Evolutionary conservation across 1,140 invertebrate species (phyloP).

Genomic region (Formica exsecta): DNA sequence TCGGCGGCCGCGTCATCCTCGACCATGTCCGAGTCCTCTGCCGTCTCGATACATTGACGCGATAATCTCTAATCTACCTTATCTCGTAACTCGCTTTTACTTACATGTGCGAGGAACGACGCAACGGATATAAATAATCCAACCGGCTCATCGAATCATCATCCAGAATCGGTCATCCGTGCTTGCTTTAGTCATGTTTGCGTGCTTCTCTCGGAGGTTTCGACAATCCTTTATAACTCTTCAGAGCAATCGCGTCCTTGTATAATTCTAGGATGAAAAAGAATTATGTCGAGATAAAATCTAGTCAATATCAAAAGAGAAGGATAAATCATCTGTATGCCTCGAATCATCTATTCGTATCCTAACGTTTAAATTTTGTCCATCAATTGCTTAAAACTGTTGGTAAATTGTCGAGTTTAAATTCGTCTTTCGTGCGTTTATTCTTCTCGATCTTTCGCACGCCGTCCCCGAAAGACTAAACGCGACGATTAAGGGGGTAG

Average conservation of each 20-base stretch:
- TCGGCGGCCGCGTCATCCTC: constrained; percentile 57
- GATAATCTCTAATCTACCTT: constrained; percentile 73
- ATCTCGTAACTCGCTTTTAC: constrained; percentile 65
- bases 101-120: constrained; percentile 50
- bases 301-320: background rate
- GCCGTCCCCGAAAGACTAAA: constrained; percentile 33
- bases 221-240: constrained; percentile 25
- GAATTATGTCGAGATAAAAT: background rate
- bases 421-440: background rate
- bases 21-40: constrained; percentile 42
- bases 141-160: constrained; percentile 57
- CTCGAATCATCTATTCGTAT: background rate
- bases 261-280: background rate
- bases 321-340: background rate
- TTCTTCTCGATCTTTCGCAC: background rate
- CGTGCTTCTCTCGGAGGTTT: background rate
- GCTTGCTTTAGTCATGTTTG: constrained; percentile 1
- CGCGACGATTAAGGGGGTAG: constrained; percentile 13
- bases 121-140: constrained; percentile 72
- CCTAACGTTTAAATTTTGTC: background rate
- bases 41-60: constrained; percentile 73
- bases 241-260: background rate
- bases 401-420: background rate
- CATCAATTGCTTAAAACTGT: background rate
- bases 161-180: constrained; percentile 21